Percentiles rank a stretch among this genome's conserved stretches.
These are phyloP conservation scores for Aphelocoma californica DNA, from an alignment of 2,797 vertebrate species.

Conservation along the genomic window DNA sequence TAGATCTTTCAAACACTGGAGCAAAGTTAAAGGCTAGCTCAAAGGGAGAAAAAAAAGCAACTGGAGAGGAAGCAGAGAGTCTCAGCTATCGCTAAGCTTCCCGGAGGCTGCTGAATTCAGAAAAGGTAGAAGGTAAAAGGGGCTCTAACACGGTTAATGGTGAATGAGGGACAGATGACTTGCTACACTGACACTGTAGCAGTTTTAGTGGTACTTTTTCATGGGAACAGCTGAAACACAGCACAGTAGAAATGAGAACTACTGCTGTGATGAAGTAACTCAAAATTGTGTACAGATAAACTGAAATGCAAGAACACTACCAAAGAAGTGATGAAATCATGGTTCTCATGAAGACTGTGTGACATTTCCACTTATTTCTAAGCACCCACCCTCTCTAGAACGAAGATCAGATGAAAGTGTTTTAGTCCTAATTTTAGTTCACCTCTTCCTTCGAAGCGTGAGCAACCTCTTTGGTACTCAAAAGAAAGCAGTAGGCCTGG, in stretches of 20 bases:
- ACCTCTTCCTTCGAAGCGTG: neutral
- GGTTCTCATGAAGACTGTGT: neutral
- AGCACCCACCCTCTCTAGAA: neutral
- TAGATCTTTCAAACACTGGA: slow-evolving; percentile 25
- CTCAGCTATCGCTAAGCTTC: neutral
- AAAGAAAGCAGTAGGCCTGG: neutral
- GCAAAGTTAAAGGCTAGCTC: slow-evolving; percentile 31
- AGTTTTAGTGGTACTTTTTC: neutral
- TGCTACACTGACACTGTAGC: neutral
- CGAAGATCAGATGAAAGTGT: neutral
- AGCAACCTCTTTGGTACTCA: neutral
- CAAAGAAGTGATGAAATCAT: neutral
- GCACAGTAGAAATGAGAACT: neutral
- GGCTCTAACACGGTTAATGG: fast-evolving
- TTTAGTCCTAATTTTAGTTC: neutral
- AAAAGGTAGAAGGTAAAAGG: neutral
- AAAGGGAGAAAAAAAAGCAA: neutral
- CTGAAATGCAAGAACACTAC: neutral
- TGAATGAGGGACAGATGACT: neutral
- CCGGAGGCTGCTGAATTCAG: neutral
- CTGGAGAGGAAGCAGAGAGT: neutral
- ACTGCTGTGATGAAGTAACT: neutral
- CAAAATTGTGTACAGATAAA: neutral
- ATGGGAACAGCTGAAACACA: neutral
- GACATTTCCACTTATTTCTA: neutral